These are phyloP conservation scores for Halocynthia roretzi DNA, from an alignment of 23 tunicate genomes.

Conservation along the genomic window DNA sequence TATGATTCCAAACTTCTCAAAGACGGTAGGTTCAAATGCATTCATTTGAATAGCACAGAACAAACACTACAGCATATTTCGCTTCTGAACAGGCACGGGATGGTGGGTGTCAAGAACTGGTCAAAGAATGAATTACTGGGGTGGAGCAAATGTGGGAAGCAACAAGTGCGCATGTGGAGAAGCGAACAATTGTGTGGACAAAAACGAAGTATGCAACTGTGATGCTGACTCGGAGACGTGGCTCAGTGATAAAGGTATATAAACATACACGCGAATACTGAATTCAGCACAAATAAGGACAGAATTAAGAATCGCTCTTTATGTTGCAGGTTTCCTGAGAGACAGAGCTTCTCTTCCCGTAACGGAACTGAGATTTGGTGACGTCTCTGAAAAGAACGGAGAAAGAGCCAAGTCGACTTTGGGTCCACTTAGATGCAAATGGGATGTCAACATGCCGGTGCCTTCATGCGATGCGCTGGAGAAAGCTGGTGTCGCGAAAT, in stretches of 20 bases:
- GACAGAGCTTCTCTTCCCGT: conserved; percentile 78
- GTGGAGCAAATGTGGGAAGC: conserved; percentile 86
- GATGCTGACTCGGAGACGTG: conserved; percentile 91
- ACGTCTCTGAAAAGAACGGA: conserved; percentile 56
- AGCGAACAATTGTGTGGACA: conserved; percentile 39
- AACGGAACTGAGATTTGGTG: conserved; percentile 69
- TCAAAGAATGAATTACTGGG: conserved; percentile 71
- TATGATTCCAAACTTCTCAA: conserved; percentile 88
- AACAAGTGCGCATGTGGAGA: conserved; percentile 87
- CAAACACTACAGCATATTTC: background rate
- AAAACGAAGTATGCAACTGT: conserved; percentile 78
- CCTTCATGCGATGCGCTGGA: conserved; percentile 72
- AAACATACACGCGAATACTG: no score
- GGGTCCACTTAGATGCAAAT: conserved; percentile 85
- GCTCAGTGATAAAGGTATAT: conserved; percentile 82
- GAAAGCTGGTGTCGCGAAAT: conserved; percentile 61
- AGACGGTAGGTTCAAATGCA: conserved; percentile 38
- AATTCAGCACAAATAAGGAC: no score
- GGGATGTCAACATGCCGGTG: conserved; percentile 74
- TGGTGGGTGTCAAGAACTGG: conserved; percentile 97
- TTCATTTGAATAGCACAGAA: background rate
- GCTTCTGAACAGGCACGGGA: conserved; percentile 55
- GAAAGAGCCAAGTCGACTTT: conserved; percentile 75
- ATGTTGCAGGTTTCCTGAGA: conserved; percentile 43
- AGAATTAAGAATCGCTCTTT: no score